These are phyloP conservation scores for Macrostomum cliftonense DNA, from an alignment of 2,888 invertebrate genomes.

Conservation along the genomic window DNA sequence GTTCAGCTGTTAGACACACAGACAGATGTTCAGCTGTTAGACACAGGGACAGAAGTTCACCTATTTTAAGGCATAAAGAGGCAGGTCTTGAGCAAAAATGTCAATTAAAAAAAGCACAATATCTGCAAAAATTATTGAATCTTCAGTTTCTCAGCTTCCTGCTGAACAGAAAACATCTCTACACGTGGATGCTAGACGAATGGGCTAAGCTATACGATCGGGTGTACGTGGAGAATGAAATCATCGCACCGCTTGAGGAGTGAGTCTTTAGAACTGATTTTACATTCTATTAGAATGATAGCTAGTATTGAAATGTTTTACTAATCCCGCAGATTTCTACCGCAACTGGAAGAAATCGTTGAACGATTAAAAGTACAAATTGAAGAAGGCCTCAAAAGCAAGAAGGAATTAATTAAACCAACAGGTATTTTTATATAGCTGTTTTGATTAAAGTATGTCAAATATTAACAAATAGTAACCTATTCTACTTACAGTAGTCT, in stretches of 20 bases:
- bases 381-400: slow-evolving; percentile 22
- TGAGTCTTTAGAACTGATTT: slow-evolving; percentile 12
- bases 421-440: slow-evolving; percentile 19
- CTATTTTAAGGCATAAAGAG: too few species aligned
- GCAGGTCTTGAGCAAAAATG: too few species aligned
- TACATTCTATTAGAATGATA: too few species aligned
- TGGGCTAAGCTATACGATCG: slow-evolving; percentile 30
- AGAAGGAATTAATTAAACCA: slow-evolving; percentile 15
- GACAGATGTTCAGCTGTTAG: too few species aligned
- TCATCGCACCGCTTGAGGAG: slow-evolving; percentile 26
- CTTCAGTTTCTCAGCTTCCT: slow-evolving; percentile 32
- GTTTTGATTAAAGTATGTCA: too few species aligned
- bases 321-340: slow-evolving; percentile 20
- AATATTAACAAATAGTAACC: too few species aligned
- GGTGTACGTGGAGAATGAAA: slow-evolving; percentile 25
- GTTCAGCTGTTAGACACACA: too few species aligned
- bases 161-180: slow-evolving; percentile 24
- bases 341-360: slow-evolving; percentile 24
- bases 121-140: too few species aligned
- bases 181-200: slow-evolving; percentile 31
- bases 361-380: slow-evolving; percentile 22
- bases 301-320: background rate
- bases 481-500: too few species aligned
- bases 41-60: too few species aligned
- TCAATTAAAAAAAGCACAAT: too few species aligned